Conservation (phyloP, 2,113 vertebrate genomes). For the Macquaria australasica region DNA sequence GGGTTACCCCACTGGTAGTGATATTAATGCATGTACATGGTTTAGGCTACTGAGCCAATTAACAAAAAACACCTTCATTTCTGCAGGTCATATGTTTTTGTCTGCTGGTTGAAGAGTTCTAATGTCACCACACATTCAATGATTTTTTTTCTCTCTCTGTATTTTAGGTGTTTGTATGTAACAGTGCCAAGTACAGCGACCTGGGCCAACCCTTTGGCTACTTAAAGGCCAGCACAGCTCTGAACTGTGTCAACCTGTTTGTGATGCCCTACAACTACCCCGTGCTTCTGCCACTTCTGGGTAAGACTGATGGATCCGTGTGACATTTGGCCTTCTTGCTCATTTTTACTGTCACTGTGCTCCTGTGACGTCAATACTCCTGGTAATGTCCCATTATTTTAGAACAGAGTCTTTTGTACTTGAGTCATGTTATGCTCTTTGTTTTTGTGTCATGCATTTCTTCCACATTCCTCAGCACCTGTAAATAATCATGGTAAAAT, state of each 20-base stretch:
- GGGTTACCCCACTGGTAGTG: neutral
- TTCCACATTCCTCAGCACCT: neutral
- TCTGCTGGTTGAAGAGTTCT: neutral
- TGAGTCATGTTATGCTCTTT: neutral
- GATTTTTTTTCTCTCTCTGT: neutral
- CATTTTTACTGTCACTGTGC: neutral
- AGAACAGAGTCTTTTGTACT: no score
- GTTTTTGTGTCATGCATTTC: neutral
- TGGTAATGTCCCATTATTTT: neutral
- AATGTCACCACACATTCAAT: neutral
- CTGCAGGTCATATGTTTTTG: neutral
- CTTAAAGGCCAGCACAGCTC: constrained; percentile 96
- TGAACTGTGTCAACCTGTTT: constrained; percentile 98
- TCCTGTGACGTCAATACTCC: neutral
- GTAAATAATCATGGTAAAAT: neutral
- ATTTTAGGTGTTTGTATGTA: constrained; percentile 94
- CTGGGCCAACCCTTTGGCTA: constrained; percentile 97
- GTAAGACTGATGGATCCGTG: constrained; percentile 75
- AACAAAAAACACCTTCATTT: neutral
- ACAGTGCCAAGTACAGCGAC: constrained; percentile 98
- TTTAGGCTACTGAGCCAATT: neutral
- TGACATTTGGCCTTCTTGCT: neutral
- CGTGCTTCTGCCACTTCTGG: constrained; percentile 94
- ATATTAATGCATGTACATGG: neutral
- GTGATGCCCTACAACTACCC: constrained; percentile 99